These are phyloP conservation scores for Larimichthys polyactis DNA, from an alignment of 2,113 vertebrate genomes.

Conservation along the genomic window DNA sequence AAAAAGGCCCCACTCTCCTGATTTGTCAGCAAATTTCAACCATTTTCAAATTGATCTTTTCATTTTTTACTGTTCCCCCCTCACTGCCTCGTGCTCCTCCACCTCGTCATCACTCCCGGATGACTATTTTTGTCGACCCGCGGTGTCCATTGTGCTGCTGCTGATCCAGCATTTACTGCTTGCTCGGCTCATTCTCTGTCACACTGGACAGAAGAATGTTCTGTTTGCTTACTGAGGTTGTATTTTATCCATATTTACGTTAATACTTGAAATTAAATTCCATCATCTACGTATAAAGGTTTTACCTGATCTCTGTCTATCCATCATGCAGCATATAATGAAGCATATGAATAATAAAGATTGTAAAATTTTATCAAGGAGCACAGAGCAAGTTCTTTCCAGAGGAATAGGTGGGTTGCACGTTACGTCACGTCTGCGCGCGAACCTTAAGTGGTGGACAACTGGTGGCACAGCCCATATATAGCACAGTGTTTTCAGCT, in stretches of 20 bases:
- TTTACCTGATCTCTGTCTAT: neutral
- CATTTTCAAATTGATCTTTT: constrained; percentile 39
- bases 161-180: constrained; percentile 1
- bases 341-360: neutral
- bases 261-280: too few relatives aligned
- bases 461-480: too few relatives aligned
- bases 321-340: neutral
- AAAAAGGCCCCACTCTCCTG: neutral
- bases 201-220: neutral
- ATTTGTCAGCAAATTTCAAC: constrained; percentile 39
- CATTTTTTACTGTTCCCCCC: neutral
- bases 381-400: too few relatives aligned
- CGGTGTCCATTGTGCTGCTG: neutral
- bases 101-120: constrained; percentile 11
- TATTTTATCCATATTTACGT: neutral
- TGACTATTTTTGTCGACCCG: constrained; percentile 22
- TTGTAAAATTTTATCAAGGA: neutral
- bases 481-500: too few relatives aligned
- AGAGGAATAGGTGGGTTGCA: too few relatives aligned
- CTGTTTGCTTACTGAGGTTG: neutral
- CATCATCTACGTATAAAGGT: neutral
- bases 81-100: neutral
- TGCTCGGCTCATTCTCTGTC: neutral
- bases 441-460: too few relatives aligned
- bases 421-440: too few relatives aligned